Conservation (phyloP, 2,888 invertebrate genomes). For the Cataglyphis livida region DNA sequence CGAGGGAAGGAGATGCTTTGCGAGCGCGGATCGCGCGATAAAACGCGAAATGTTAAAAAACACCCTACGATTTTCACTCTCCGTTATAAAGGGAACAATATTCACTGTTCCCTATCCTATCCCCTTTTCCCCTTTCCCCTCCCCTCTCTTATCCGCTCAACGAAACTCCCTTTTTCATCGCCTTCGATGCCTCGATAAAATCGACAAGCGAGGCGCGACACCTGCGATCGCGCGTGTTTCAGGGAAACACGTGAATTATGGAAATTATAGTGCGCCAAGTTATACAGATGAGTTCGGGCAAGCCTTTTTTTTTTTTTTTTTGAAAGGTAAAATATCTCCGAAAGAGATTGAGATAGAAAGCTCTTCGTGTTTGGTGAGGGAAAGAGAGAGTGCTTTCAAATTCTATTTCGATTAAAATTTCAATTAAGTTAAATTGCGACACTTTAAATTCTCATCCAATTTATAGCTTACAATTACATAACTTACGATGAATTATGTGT, state of each 20-base stretch:
- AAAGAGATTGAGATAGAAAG: slow-evolving; percentile 11
- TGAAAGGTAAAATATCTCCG: neutral
- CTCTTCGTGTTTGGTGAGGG: neutral
- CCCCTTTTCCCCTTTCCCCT: neutral
- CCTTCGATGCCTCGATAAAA: neutral
- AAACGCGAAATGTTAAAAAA: slow-evolving; percentile 62
- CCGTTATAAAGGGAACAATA: slow-evolving; percentile 42
- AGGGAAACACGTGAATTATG: slow-evolving; percentile 42
- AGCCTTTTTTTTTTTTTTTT: slow-evolving; percentile 32
- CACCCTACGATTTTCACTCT: slow-evolving; percentile 55
- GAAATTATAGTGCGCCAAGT: slow-evolving; percentile 38
- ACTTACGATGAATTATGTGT: neutral
- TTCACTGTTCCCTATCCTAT: slow-evolving; percentile 30
- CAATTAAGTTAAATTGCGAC: slow-evolving; percentile 1
- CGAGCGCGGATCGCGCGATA: slow-evolving; percentile 61
- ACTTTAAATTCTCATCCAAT: neutral
- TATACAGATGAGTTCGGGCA: slow-evolving; percentile 18
- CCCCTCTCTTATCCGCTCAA: slow-evolving; percentile 9
- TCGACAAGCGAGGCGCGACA: slow-evolving; percentile 34
- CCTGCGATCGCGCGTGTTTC: slow-evolving; percentile 32
- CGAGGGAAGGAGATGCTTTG: slow-evolving; percentile 47
- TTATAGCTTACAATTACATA: neutral
- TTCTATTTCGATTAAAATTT: neutral
- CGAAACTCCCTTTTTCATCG: slow-evolving; percentile 23
- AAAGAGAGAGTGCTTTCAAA: neutral